Evolutionary conservation across 2,797 vertebrate species (phyloP), one percentile per base, ranked within the genome.

Genomic region (Catostomus latipinnis): DNA sequence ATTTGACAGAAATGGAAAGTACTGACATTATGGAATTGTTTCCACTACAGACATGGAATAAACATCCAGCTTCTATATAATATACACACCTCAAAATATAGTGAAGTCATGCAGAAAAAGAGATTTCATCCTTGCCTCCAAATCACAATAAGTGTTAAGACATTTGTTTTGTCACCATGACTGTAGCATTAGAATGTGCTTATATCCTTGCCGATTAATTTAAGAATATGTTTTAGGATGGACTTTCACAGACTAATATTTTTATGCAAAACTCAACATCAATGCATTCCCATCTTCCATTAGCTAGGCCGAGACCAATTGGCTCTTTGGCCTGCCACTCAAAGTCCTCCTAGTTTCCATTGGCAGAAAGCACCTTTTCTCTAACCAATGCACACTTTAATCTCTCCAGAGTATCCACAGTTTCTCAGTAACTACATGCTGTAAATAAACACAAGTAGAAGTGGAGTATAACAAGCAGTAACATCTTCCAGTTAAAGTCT

Each of bases 1-100:
- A 66, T 62, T 81, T 71, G 80, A 77, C 74, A 82, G 57, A 71
- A 70, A 77, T 77, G 69, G 53, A 77, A 65, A 60, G 43, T 53
- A 34, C 34, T 72, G 70, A 72, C 77, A 77, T 58, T 67, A 72
- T 62, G 54, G 52, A 83, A 65, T 53, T 79, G 56, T 60, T 78
- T 53, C 57, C 56, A 54, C 12, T 48, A 70, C 49, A 62, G 58
- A 57, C 34, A 57, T 45, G 10, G 70, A 81, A 68, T 62, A 18
- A 69, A 79, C 71, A 82, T 74, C 43, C 62, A 73, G 69, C 11
- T 70, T 70, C 18, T 60, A 43, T 70, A 45, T 52, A 69, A 70
- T 57, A 77, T 14, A 66, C 56, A 57, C 16, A 67, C 14, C 52
- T 76, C 14, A 6, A 50, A 2, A 13, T 74, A 22, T 54, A 65